Evolutionary conservation across 92 coral and sea anemone genomes (phyloP), one percentile per base, ranked within the genome.

Genomic region (Micromussa lordhowensis): DNA sequence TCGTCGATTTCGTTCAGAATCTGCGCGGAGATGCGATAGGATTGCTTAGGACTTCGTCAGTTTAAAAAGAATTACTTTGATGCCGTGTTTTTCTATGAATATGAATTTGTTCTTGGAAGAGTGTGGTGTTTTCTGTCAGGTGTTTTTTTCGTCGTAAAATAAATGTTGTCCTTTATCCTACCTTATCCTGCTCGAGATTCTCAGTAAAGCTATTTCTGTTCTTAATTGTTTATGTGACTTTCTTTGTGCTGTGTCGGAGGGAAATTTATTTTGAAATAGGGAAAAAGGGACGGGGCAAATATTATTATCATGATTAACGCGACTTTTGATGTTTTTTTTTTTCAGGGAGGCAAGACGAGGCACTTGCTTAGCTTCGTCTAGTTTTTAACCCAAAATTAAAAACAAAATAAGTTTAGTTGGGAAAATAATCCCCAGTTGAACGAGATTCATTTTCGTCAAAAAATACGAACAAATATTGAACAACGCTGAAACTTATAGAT

Each of bases 81-180:
- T 80, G 84, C 84, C 29, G 84, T 80, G 84, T 80, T 80, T 80
- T 48, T 80, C 84, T 19, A 49, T 79, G 40, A 40, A 32, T 12
- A 24, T 40, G n/a, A 44, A 44, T 55, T 55, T 55, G 59, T 40
- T 19, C 13, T 36, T 82, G 86, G 9, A 55, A 24, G 49, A 28
- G 73, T 77, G 3, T 35, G 63, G 81, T 77, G 86, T 82, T 82
- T 82, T 82, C 86, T 36, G 77, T n/a, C 75, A 82, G n/a, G 12
- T 44, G 22, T 61, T 64, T 82, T 64, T 61, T 61, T 55, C 75
- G 51, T 82, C 51, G 38, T 32, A 82, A 82, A 36, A 82, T 15
- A 82, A 82, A 82, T 18, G 78, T 82, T 82, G 78, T 64, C n/a
- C 77, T 68, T 59, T 30, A 40, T n/a, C 75, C 86, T 63, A 68